Percentiles rank a stretch among this genome's conserved stretches.
phyloP scores from a whole-genome alignment of 2,888 invertebrate genomes.

The Vesta saturnalis region DNA sequence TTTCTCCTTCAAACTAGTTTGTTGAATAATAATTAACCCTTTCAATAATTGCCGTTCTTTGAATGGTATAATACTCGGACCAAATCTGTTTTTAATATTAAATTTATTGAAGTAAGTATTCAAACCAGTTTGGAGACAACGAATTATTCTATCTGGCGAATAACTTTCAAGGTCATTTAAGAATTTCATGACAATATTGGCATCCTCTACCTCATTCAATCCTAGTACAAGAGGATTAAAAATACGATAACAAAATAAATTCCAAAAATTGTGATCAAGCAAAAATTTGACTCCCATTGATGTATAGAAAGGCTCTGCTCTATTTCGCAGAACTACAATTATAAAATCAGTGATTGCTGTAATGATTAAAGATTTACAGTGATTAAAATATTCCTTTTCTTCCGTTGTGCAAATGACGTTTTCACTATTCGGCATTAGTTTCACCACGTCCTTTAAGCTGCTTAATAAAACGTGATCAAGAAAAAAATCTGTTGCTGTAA shows the following conservation, averaged over 20 bases:
- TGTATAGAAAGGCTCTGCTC: slow-evolving; percentile 10
- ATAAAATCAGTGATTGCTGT: slow-evolving; percentile 22
- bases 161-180: slow-evolving; percentile 14
- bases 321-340: slow-evolving; percentile 18
- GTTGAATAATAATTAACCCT: slow-evolving; percentile 49
- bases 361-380: slow-evolving; percentile 25
- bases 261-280: slow-evolving; percentile 44
- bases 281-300: slow-evolving; percentile 26
- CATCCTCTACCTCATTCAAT: slow-evolving; percentile 32
- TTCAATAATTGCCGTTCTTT: slow-evolving; percentile 50
- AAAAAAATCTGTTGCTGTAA: slow-evolving; percentile 47
- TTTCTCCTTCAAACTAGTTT: slow-evolving; percentile 37
- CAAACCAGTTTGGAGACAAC: not conserved
- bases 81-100: slow-evolving; percentile 43
- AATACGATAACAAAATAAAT: slow-evolving; percentile 45
- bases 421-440: slow-evolving; percentile 32
- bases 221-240: slow-evolving; percentile 46
- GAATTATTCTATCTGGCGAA: not conserved
- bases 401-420: slow-evolving; percentile 39
- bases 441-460: slow-evolving; percentile 38
- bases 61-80: slow-evolving; percentile 41
- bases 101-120: not conserved
- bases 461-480: slow-evolving; percentile 35
- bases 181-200: slow-evolving; percentile 31
- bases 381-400: slow-evolving; percentile 45